phyloP scores from a whole-genome alignment of 2,113 vertebrate genomes.

The Dromas ardeola region DNA sequence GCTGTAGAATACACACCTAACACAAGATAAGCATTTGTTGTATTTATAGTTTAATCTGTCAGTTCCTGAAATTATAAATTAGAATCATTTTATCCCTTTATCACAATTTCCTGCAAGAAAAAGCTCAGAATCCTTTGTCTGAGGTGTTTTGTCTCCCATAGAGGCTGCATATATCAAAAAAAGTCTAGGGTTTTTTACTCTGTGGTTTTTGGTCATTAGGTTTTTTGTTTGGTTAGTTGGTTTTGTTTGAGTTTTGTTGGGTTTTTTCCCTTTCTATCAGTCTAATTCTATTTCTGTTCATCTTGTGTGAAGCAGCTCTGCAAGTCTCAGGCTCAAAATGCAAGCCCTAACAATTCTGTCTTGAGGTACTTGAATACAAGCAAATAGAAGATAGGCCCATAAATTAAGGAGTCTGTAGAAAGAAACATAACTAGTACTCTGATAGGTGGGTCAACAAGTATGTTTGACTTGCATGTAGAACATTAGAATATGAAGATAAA shows the following conservation, averaged over 20 bases:
- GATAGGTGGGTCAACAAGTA: not conserved
- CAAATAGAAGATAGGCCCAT: not conserved
- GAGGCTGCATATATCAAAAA: not conserved
- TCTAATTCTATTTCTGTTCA: not conserved
- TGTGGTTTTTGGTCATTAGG: not conserved
- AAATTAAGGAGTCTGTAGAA: not conserved
- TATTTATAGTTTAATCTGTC: not conserved
- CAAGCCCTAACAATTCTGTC: not conserved
- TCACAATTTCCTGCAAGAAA: not conserved
- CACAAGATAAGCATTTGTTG: not conserved
- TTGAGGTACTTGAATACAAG: not conserved
- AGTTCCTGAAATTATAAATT: not conserved
- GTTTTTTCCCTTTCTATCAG: not conserved
- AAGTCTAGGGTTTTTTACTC: not conserved
- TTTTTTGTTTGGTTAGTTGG: not conserved
- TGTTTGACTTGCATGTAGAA: not conserved
- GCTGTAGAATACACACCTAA: not conserved
- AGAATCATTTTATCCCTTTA: not conserved
- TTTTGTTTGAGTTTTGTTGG: not conserved
- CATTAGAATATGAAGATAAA: not conserved
- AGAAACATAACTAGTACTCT: not conserved
- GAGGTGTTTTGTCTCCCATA: not conserved
- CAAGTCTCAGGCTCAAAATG: not conserved
- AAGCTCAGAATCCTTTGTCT: not conserved
- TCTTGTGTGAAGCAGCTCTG: not conserved